Evolutionary conservation across 2,797 vertebrate genomes (phyloP), one percentile per base, ranked within the genome.

Genomic region (Coluber constrictor): DNA sequence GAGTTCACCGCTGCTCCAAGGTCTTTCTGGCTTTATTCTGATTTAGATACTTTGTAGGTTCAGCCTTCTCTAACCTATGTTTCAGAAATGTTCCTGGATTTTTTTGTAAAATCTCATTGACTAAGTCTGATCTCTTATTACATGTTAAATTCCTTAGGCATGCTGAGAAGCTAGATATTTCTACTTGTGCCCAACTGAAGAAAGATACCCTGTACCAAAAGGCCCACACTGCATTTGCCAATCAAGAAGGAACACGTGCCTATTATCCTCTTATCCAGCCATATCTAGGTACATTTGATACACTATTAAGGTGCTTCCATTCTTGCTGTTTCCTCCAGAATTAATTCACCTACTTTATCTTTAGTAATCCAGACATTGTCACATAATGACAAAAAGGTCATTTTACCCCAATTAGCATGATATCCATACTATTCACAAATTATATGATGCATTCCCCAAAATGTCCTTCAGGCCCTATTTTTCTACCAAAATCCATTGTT

Each of bases 151-250:
- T 13, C 63, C 70, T 37, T 56, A 98, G 98, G 96, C 56, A 94
- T 0, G 96, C 97, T 0, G 96, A 97, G 12, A 66, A 87, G 8
- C 59, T 97, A 13, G 4, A 96, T 32, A 60, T 98, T 90, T 96
- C 96, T 4, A 32, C 94, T 0, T 98, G 98, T 92, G 96, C 97
- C 9, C 98, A 97, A 89, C 16, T 12, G 93, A 96, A 94, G 86
- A 98, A 98, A 92, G 63, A 97, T 0, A 91, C 89, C 4, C 95
- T 98, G 43, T 98, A 97, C 0, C 1, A 63, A 54, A 97, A 96
- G 93, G 97, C 97, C 11, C 60, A 0, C 0, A 93, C 96, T 20
- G 97, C 96, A 23, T 98, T 98, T 83, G 57, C 90, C 25, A 47
- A 20, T 90, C 90, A 95, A 95, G 54, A 91, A 0, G 87, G 87